phyloP scores from a whole-genome alignment of 2,113 vertebrate genomes.

The Sprattus sprattus region DNA sequence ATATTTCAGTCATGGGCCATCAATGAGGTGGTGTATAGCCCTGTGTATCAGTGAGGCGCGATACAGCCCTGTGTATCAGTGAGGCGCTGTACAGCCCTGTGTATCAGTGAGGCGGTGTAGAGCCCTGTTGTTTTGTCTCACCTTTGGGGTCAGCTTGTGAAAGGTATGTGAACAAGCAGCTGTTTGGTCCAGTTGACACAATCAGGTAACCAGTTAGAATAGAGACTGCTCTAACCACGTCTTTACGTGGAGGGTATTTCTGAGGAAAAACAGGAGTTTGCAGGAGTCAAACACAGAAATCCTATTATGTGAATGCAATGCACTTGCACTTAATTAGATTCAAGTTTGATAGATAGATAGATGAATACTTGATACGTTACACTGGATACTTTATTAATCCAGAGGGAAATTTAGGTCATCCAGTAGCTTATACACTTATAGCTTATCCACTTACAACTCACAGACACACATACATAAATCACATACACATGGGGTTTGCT shows the following conservation, averaged over 20 bases:
- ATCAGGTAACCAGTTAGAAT: conserved; percentile 72
- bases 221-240: conserved; percentile 76
- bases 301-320: background rate
- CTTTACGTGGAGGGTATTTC: conserved; percentile 70
- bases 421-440: too few species aligned
- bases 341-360: background rate
- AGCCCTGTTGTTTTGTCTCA: conserved; percentile 40
- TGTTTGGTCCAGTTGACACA: conserved; percentile 68
- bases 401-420: too few species aligned
- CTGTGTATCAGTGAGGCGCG: too few species aligned
- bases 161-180: conserved; percentile 76
- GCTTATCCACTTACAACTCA: too few species aligned
- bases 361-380: too few species aligned
- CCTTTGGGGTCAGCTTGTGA: conserved; percentile 81
- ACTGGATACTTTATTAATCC: too few species aligned
- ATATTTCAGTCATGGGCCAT: background rate
- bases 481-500: background rate
- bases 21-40: too few species aligned
- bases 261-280: conserved; percentile 45
- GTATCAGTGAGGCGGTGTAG: background rate
- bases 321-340: background rate
- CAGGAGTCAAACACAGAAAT: background rate
- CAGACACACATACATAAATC: too few species aligned
- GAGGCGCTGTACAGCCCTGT: too few species aligned
- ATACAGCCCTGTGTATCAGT: too few species aligned